Conservation (phyloP, 2,888 invertebrate species). For the Parochlus steinenii region DNA sequence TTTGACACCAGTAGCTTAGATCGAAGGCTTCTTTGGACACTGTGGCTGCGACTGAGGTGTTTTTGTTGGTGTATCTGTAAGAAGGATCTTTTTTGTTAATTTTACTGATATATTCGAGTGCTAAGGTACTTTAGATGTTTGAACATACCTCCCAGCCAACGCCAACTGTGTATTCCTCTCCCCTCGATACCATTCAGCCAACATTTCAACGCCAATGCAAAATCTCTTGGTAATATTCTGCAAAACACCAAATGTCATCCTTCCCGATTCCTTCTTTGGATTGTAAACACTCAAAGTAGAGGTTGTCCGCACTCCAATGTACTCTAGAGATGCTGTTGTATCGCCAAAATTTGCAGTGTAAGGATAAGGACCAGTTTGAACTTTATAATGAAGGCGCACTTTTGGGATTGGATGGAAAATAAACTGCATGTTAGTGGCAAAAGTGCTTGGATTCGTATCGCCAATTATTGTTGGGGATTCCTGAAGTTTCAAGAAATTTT, state of each 20-base stretch:
- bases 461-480: conserved; percentile 25
- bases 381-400: conserved; percentile 21
- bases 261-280: conserved; percentile 21
- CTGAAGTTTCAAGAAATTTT: conserved; percentile 16
- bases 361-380: conserved; percentile 15
- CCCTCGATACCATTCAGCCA: conserved; percentile 24
- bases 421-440: conserved; percentile 25
- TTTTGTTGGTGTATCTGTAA: conserved; percentile 21
- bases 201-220: conserved; percentile 24
- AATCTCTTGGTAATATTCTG: conserved; percentile 23
- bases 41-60: conserved; percentile 23
- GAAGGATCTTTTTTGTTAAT: background rate
- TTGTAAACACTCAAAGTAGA: conserved; percentile 24
- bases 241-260: conserved; percentile 24
- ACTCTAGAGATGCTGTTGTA: conserved; percentile 22
- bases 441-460: conserved; percentile 26
- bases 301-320: conserved; percentile 21
- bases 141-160: conserved; percentile 19
- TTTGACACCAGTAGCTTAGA: conserved; percentile 27
- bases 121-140: background rate
- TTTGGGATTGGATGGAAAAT: conserved; percentile 22
- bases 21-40: conserved; percentile 25
- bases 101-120: background rate
- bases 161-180: conserved; percentile 20
- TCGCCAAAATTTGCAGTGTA: conserved; percentile 13